phyloP scores from a whole-genome alignment of 1,140 invertebrate genomes.

The Drosophila orena region DNA sequence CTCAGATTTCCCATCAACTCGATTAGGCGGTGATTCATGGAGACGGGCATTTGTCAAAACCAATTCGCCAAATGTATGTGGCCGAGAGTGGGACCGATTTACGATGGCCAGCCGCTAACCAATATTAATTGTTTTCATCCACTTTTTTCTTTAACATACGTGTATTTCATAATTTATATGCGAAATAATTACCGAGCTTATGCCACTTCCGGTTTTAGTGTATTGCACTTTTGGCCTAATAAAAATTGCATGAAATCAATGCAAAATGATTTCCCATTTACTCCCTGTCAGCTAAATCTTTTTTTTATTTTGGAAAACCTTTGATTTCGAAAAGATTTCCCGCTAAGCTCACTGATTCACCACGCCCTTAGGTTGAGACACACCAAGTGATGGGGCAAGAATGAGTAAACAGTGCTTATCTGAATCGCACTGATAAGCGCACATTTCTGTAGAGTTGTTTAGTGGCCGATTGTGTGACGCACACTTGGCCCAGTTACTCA shows the following conservation, averaged over 20 bases:
- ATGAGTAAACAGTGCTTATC: slow-evolving; percentile 73
- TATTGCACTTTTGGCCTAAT: slow-evolving; percentile 51
- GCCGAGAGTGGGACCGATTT: slow-evolving; percentile 22
- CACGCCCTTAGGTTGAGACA: slow-evolving; percentile 40
- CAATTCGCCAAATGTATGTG: slow-evolving; percentile 31
- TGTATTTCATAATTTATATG: slow-evolving; percentile 75
- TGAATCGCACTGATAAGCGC: slow-evolving; percentile 64
- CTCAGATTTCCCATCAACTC: slow-evolving; percentile 14
- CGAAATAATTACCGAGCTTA: slow-evolving; percentile 72
- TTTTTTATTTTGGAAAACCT: slow-evolving; percentile 7
- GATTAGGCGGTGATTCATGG: slow-evolving; percentile 11
- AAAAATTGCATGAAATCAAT: slow-evolving; percentile 61
- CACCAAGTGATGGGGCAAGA: slow-evolving; percentile 43
- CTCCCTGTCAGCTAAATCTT: slow-evolving; percentile 14
- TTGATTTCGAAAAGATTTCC: neutral
- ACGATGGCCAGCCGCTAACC: slow-evolving; percentile 56
- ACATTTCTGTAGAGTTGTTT: slow-evolving; percentile 61
- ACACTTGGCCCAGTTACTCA: slow-evolving; percentile 55
- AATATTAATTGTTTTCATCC: slow-evolving; percentile 72
- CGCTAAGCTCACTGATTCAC: slow-evolving; percentile 18
- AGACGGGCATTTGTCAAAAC: slow-evolving; percentile 7
- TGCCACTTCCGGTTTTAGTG: slow-evolving; percentile 68
- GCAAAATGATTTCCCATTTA: slow-evolving; percentile 35
- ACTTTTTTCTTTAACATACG: slow-evolving; percentile 22
- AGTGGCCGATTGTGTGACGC: slow-evolving; percentile 43